Evolutionary conservation across 2,888 invertebrate genomes (phyloP).

Genomic region (Piscicola geometra): DNA sequence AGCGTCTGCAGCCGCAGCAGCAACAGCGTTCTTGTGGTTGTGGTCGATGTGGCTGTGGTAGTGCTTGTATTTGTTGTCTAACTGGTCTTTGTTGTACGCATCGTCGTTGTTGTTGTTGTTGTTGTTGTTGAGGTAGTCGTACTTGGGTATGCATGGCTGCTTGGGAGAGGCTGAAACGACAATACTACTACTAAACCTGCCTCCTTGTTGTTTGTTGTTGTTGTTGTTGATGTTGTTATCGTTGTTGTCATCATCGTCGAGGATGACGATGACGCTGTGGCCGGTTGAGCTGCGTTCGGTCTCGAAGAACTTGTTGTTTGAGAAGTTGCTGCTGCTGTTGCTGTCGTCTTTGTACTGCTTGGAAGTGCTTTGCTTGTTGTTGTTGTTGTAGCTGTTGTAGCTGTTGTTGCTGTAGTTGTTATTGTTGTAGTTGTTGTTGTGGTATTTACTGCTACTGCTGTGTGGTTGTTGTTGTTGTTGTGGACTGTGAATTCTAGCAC

Average conservation of each 20-base stretch:
- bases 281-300: conserved; percentile 35
- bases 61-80: too few relatives aligned
- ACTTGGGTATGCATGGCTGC: conserved; percentile 1
- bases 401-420: conserved; percentile 1
- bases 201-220: conserved; percentile 13
- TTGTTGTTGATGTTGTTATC: background rate
- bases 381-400: background rate
- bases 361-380: background rate
- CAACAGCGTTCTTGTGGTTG: background rate
- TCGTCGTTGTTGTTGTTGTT: background rate
- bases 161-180: conserved; percentile 34
- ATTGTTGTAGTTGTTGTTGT: background rate
- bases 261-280: conserved; percentile 38
- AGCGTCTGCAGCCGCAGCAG: background rate
- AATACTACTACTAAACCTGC: conserved; percentile 36
- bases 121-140: conserved; percentile 1
- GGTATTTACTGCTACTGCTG: background rate
- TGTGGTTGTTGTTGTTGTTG: background rate
- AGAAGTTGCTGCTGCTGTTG: background rate
- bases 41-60: too few relatives aligned
- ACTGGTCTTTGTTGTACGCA: background rate
- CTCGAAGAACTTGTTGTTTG: conserved; percentile 14
- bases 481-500: conserved; percentile 7
- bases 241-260: conserved; percentile 37
- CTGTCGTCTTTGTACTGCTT: background rate